Percentiles rank a stretch among this genome's conserved stretches.
Evolutionary conservation across 2,888 invertebrate genomes (phyloP).

Genomic region (Girardia tigrina): DNA sequence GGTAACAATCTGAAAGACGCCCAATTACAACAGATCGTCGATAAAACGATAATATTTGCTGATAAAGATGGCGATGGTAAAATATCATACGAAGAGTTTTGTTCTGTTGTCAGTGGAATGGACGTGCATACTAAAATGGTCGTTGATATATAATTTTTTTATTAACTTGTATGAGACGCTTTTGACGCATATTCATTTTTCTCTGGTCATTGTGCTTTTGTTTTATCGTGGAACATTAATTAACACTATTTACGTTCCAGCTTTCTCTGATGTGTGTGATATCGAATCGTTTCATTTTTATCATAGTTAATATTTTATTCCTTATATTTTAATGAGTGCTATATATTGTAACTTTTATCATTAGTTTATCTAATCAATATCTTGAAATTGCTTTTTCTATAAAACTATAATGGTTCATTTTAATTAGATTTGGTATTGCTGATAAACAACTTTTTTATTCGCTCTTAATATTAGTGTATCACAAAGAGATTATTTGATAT

Average conservation of each 20-base stretch:
- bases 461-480: too few relatives aligned
- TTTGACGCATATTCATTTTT: background rate
- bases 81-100: conserved; percentile 98
- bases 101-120: conserved; percentile 89
- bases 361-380: too few relatives aligned
- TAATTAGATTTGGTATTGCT: too few relatives aligned
- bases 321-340: too few relatives aligned
- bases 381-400: too few relatives aligned
- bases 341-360: too few relatives aligned
- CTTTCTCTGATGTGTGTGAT: background rate
- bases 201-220: background rate
- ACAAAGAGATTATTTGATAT: too few relatives aligned
- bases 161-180: background rate
- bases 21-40: conserved; percentile 97
- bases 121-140: conserved; percentile 99
- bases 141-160: conserved; percentile 67
- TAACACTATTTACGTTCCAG: background rate
- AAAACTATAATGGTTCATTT: too few relatives aligned
- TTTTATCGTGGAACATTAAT: background rate
- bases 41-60: conserved; percentile 97
- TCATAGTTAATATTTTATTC: background rate
- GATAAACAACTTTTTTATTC: too few relatives aligned
- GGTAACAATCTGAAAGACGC: conserved; percentile 99
- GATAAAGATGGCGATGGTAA: conserved; percentile 99
- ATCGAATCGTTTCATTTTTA: background rate